phyloP scores from a whole-genome alignment of 2,113 vertebrate genomes.

The Carettochelys insculpta region DNA sequence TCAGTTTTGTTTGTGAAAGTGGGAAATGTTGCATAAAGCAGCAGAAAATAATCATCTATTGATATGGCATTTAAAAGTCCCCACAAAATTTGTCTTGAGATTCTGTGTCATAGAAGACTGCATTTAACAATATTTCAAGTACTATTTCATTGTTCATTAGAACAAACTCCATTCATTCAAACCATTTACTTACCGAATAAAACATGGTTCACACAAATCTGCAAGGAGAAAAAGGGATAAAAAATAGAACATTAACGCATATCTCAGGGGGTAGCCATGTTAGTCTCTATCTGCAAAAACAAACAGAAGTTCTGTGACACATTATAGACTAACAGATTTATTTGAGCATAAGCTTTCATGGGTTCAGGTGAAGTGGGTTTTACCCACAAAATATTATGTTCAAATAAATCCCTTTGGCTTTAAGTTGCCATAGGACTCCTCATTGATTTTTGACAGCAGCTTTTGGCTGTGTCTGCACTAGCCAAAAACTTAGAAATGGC shows the following conservation, averaged over 20 bases:
- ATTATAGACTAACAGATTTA: too few relatives aligned
- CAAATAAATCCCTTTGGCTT: too few relatives aligned
- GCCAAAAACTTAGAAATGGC: too few relatives aligned
- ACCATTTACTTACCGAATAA: background rate
- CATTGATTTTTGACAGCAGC: background rate
- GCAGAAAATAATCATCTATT: background rate
- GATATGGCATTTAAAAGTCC: background rate
- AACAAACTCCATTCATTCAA: background rate
- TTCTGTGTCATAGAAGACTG: background rate
- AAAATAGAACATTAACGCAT: background rate
- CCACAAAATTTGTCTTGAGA: background rate
- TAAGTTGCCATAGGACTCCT: too few relatives aligned
- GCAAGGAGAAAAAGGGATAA: background rate
- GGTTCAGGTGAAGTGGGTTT: too few relatives aligned
- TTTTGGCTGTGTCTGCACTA: too few relatives aligned
- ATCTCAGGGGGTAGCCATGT: background rate
- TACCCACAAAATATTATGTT: too few relatives aligned
- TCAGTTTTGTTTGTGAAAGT: background rate
- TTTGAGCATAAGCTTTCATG: too few relatives aligned
- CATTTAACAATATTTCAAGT: background rate
- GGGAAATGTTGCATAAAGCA: background rate
- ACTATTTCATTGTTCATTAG: background rate
- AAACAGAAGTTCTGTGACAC: too few relatives aligned
- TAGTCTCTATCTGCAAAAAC: background rate
- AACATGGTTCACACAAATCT: background rate